Evolutionary conservation across 2,797 vertebrate species (phyloP), one percentile per base, ranked within the genome.

Genomic region (Graptemys geographica): DNA sequence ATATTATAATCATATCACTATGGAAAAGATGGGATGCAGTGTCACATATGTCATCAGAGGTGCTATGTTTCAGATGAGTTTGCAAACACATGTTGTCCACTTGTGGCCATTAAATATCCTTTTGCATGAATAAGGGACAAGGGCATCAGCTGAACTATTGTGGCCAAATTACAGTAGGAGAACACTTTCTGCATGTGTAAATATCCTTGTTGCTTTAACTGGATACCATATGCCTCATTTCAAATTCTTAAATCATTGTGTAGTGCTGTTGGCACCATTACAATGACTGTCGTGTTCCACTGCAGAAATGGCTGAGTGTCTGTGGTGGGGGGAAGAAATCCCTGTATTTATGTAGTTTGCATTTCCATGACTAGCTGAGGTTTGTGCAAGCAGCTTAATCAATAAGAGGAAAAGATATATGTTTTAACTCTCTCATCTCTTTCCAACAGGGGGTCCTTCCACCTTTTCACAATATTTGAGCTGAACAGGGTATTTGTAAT

Each of bases 321-420:
- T 83, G 8, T 25, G 76, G 37, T 65, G 87, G 65, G 51, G 41
- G 41, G 74, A 59, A 86, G 18, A 79, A 28, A 92, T 74, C 74
- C 83, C 47, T 11, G 28, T 8, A 72, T 1, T 0, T 2, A 19
- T 18, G 4, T 52, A 93, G 92, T 51, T 74, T 87, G 47, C 55
- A 93, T 81, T 10, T 56, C 90, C 80, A 81, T n/a, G 76, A 94
- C 90, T 74, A 91, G 79, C 52, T 27, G 44, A 84, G 19, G 33
- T 76, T 69, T 76, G 1, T 56, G 79, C 65, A 92, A 81, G 51
- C 44, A 0, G 55, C 49, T 62, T 2, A 1, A 85, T 11, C 79
- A 91, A 51, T 8, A 65, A 95, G 72, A 33, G 83, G 56, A 96
- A 92, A 78, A 57, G 87, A 91, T n/a, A 92, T 74, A 80, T 41